phyloP scores from a whole-genome alignment of 1,140 invertebrate species.

The Halictus rubicundus region DNA sequence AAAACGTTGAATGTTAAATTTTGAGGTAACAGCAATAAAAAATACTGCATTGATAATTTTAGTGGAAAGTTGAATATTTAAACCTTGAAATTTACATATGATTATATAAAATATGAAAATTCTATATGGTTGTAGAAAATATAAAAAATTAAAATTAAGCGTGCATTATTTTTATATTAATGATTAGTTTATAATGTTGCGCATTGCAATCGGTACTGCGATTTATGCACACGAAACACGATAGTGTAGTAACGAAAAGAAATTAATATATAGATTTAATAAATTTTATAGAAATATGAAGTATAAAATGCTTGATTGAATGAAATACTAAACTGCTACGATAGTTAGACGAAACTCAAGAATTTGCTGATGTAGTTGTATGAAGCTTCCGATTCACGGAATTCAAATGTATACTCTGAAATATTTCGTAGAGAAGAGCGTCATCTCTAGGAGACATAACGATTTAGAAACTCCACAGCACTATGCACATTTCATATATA shows the following conservation, averaged over 20 bases:
- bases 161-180: constrained; percentile 11
- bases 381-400: constrained; percentile 18
- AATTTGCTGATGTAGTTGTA: background rate
- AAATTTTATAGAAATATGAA: constrained; percentile 22
- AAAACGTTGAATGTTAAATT: constrained; percentile 35
- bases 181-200: constrained; percentile 26
- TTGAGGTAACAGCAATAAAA: constrained; percentile 33
- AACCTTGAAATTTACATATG: constrained; percentile 2
- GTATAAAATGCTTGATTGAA: constrained; percentile 18
- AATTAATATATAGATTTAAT: background rate
- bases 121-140: constrained; percentile 30
- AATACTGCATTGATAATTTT: constrained; percentile 15
- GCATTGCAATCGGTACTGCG: constrained; percentile 15
- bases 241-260: too few species aligned
- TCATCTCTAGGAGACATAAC: constrained; percentile 34
- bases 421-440: background rate
- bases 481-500: background rate
- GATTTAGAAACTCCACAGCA: background rate
- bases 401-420: background rate
- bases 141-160: constrained; percentile 18
- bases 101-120: constrained; percentile 15
- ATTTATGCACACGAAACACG: background rate
- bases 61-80: constrained; percentile 27
- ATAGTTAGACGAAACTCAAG: background rate
- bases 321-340: background rate